Conservation (phyloP, 2,888 invertebrate genomes). For the Lasioglossum villosulum region DNA sequence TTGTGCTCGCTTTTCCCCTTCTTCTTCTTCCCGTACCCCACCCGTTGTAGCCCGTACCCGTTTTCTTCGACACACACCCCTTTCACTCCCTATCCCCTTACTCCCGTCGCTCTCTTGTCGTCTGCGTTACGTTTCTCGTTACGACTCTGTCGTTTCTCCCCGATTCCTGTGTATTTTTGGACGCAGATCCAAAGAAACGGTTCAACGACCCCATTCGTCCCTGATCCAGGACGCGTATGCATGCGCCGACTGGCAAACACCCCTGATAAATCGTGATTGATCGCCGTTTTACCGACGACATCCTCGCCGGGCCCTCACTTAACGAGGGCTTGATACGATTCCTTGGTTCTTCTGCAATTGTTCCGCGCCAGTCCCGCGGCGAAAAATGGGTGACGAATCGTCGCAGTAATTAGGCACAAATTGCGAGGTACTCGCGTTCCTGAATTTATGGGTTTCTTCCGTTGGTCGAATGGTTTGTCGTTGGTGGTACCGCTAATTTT, state of each 20-base stretch:
- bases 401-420: slow-evolving; percentile 37
- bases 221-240: slow-evolving; percentile 52
- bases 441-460: no score
- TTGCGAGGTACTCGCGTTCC: no score
- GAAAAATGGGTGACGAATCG: slow-evolving; percentile 13
- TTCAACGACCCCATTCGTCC: slow-evolving; percentile 70
- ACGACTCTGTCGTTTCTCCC: slow-evolving; percentile 46
- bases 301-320: slow-evolving; percentile 37
- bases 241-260: slow-evolving; percentile 50
- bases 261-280: slow-evolving; percentile 69
- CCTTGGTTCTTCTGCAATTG: slow-evolving; percentile 24
- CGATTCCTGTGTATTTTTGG: slow-evolving; percentile 71
- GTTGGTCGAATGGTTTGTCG: not conserved
- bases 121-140: slow-evolving; percentile 66
- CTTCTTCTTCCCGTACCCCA: not conserved
- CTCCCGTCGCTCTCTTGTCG: slow-evolving; percentile 22
- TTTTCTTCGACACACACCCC: not conserved
- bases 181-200: slow-evolving; percentile 61
- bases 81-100: not conserved
- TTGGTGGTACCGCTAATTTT: not conserved
- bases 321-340: slow-evolving; percentile 64
- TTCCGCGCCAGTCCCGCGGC: not conserved
- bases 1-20: slow-evolving; percentile 49
- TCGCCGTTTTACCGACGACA: slow-evolving; percentile 62
- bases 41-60: not conserved